Percentiles rank a stretch among this genome's conserved stretches.
phyloP scores from a whole-genome alignment of 2,113 vertebrate species.

The Syngnathus scovelli region DNA sequence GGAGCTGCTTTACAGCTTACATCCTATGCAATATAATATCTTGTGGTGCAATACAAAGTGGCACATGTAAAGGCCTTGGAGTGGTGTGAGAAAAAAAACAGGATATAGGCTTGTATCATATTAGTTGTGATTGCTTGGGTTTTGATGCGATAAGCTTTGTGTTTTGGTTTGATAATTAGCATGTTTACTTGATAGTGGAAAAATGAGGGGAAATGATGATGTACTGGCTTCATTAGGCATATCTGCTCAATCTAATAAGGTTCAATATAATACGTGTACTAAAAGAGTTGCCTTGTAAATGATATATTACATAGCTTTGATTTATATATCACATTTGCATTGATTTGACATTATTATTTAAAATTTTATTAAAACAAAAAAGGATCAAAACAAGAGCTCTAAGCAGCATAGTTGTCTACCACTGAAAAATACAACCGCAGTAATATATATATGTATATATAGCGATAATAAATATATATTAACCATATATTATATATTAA shows the following conservation, averaged over 20 bases:
- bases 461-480: too few species aligned
- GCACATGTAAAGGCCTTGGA: conserved; percentile 48
- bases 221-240: background rate
- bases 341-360: background rate
- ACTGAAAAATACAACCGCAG: background rate
- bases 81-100: conserved; percentile 15
- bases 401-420: background rate
- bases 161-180: conserved; percentile 36
- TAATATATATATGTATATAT: background rate
- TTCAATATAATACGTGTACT: background rate
- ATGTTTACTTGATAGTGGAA: conserved; percentile 39
- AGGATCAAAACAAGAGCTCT: background rate
- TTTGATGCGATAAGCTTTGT: conserved; percentile 25
- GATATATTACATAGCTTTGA: background rate
- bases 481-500: too few species aligned
- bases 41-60: conserved; percentile 67
- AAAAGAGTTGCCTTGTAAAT: background rate
- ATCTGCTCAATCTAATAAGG: background rate
- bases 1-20: conserved; percentile 70
- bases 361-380: background rate
- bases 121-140: conserved; percentile 25
- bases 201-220: conserved; percentile 3
- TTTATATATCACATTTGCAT: background rate
- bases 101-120: background rate
- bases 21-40: conserved; percentile 75